Evolutionary conservation across 2,888 invertebrate genomes (phyloP), one percentile per base, ranked within the genome.

Genomic region (Drosophila niveifrons): DNA sequence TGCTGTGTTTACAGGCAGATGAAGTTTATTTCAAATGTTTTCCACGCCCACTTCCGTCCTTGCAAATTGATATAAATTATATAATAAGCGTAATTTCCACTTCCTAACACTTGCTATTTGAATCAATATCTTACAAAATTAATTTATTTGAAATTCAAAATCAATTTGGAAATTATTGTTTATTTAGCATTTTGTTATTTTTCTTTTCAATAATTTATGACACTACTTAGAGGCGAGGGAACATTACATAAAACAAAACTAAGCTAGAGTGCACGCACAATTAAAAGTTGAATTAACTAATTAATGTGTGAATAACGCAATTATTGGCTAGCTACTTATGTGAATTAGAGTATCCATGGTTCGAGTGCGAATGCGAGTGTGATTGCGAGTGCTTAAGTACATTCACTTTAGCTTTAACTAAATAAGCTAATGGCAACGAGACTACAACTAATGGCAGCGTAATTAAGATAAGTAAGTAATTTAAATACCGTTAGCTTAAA

Each of bases 401-500:
- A 78, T 66, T 55, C 58, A 82, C 69, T 75, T 66, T 28, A 67
- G 66, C 78, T 62, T 70, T 61, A 64, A 53, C 48, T 68, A 65
- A 36, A 44, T 61, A 23, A 41, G 50, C 61, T 71, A 71, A 71
- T 43, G 61, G 75, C 48, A 62, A 72, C 63, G 72, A 36, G 36
- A 87, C 57, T 53, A 53, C 53, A 15, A 65, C 79, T 87, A 87
- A 78, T 89, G 83, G 83, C 83, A 83, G 83, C 77, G 55, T 75
- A 57, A 41, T 67, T 51, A 72, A 61, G 53, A 71, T 15, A 57
- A 34, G 18, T 52, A 64, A 34, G 31, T 57, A 63, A 39, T 73
- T 62, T 13, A n/a, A 55, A 47, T 46, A 63, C 50, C 62, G 39
- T 55, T 28, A 55, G 15, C 59, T 66, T 76, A 74, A 81, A 72